These are phyloP conservation scores for Cynoglossus semilaevis DNA, from an alignment of 2,113 vertebrate genomes.

Conservation along the genomic window DNA sequence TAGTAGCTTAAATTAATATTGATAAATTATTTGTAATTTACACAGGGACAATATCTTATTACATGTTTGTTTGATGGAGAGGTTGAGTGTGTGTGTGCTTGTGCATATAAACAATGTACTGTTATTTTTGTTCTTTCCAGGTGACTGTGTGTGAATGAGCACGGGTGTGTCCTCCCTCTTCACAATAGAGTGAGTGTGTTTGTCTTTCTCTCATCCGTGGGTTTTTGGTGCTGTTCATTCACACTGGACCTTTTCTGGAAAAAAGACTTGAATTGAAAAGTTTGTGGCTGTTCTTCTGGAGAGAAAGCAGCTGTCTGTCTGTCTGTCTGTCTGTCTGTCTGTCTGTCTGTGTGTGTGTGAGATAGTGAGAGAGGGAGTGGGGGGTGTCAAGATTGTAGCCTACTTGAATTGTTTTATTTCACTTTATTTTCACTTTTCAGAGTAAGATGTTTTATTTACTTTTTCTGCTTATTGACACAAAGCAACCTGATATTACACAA, in stretches of 20 bases:
- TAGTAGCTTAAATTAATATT: slow-evolving; percentile 77
- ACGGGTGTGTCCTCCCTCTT: slow-evolving; percentile 31
- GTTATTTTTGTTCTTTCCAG: slow-evolving; percentile 70
- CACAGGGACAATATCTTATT: slow-evolving; percentile 63
- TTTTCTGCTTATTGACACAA: slow-evolving; percentile 64
- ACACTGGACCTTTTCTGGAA: slow-evolving; percentile 78
- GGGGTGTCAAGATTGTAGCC: slow-evolving; percentile 61
- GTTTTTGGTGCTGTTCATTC: slow-evolving; percentile 74
- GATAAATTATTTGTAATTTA: slow-evolving; percentile 80
- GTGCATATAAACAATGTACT: slow-evolving; percentile 61
- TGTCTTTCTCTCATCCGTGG: slow-evolving; percentile 59
- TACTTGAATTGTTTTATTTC: slow-evolving; percentile 73
- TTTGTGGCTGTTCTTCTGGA: slow-evolving; percentile 32
- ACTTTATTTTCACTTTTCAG: slow-evolving; percentile 12
- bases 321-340: too few species aligned
- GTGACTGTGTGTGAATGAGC: slow-evolving; percentile 52
- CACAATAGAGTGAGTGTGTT: slow-evolving; percentile 41
- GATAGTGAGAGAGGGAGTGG: slow-evolving; percentile 12
- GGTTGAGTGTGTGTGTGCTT: slow-evolving; percentile 52
- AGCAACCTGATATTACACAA: slow-evolving; percentile 70
- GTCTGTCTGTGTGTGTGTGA: too few species aligned
- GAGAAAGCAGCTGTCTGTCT: slow-evolving; percentile 29
- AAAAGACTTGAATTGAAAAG: slow-evolving; percentile 67
- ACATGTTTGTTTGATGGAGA: slow-evolving; percentile 16
- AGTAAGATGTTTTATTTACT: slow-evolving; percentile 40